Evolutionary conservation across 2,888 invertebrate genomes (phyloP), one percentile per base, ranked within the genome.

Genomic region (Hirtodrosophila confusa): DNA sequence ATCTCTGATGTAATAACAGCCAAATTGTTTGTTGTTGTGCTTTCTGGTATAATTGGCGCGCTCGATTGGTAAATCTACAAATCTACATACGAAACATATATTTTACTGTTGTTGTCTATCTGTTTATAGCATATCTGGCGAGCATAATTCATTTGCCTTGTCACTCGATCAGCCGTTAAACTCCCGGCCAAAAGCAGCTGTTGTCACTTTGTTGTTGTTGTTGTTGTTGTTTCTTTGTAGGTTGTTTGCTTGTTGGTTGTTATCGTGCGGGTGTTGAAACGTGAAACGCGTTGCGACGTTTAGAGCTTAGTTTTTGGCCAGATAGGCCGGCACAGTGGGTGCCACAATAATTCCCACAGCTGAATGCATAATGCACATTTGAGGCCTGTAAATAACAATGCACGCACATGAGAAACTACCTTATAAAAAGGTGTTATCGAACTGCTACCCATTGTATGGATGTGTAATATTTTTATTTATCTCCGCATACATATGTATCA

Each of bases 201-300:
- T 56, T 74, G 72, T 67, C 50, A 44, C 50, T 10, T 47, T 37
- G 31, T 24, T 62, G 37, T 29, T 51, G 51, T 39, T 55, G 56
- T 29, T 50, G 50, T 44, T 49, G 43, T 40, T 54, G n/a, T n/a
- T n/a, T n/a, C n/a, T n/a, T n/a, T n/a, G 43, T 17, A 17, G 17
- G 17, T 12, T 49, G 54, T n/a, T 47, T 49, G 40, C 11, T 51
- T 69, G 50, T 17, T 44, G 27, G 10, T 64, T 17, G 65, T 75
- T 75, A 56, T 64, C 73, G 58, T 66, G 79, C 72, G 83, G 80
- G 76, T 80, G 80, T 80, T 82, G 86, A 80, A 80, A 80, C 65
- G 50, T 69, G 58, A 27, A 27, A 41, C 39, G 33, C 53, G 17
- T 64, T 64, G 64, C 64, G 65, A 54, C 31, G 56, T 40, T 49